Base-by-base conservation (phyloP, 2,888 invertebrate species). In the Actias luna region DNA sequence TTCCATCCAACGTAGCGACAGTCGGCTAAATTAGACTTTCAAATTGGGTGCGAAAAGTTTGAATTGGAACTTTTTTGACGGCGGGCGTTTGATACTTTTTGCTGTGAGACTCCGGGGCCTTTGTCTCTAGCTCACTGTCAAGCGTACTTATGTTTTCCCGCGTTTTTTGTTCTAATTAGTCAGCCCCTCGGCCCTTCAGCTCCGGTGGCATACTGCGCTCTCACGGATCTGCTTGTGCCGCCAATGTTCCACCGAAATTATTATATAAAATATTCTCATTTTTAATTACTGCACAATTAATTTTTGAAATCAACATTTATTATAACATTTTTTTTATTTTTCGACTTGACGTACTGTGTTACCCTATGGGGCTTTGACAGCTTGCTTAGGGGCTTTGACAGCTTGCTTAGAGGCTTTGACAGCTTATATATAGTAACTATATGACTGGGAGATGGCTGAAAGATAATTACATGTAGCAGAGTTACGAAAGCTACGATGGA, bases 101-200 rank as follows among this genome's bases (percentile, higher is more conserved):
- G 59, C 35, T 16, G 5, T 52, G 59, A 52, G 12, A 46, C 14
- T 22, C n/a, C 52, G 74, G 75, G 84, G 82, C 85, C 91, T 92
- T 92, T 92, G 91, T 92, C 88, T 91, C 88, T 88, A 88, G 82
- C 85, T 90, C 88, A 84, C 88, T 90, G 90, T 91, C 89, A 90
- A 92, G 92, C 87, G 80, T 89, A 87, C 92, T 92, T 88, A 83
- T 90, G 88, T 90, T 88, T 89, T 89, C 89, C 89, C 91, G 90
- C 90, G 88, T 89, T 92, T 91, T 92, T 92, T 92, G 92, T 91
- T 91, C 88, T 91, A 92, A 92, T 92, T 92, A 91, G 91, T 89
- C 90, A 82, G 81, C 83, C 89, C 85, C 82, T 75, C 82, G 78
- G 81, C 83, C 81, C 85, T 86, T 87, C 83, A 85, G 81, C 80